Conservation (phyloP, 1,140 invertebrate species). For the Yoshiicerus persimilis region DNA sequence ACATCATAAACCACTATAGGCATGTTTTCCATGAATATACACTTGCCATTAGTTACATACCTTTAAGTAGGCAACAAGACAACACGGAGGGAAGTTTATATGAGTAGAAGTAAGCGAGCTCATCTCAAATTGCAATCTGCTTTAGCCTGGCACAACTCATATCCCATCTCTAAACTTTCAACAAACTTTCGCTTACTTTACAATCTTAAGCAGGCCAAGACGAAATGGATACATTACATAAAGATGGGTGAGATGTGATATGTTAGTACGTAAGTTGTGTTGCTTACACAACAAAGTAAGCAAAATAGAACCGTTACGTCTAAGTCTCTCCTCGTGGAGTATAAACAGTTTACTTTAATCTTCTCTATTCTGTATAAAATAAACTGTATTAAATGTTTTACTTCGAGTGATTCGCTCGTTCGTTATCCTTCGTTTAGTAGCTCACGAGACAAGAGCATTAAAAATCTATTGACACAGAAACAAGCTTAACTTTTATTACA, state of each 20-base stretch:
- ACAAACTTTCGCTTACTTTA: background rate
- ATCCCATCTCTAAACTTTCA: constrained; percentile 7
- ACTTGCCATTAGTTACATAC: background rate
- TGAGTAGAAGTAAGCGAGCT: background rate
- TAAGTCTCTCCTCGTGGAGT: background rate
- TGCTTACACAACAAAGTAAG: background rate
- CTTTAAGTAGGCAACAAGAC: background rate
- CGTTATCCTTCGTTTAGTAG: background rate
- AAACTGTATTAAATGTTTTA: constrained; percentile 11
- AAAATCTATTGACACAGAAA: background rate
- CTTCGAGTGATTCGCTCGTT: background rate
- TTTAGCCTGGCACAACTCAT: background rate
- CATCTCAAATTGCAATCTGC: constrained; percentile 5
- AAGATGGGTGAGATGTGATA: background rate
- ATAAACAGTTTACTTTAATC: constrained; percentile 7
- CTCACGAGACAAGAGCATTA: background rate
- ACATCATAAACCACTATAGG: too few species aligned
- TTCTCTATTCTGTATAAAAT: background rate
- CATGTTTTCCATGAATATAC: too few species aligned
- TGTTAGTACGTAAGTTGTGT: background rate
- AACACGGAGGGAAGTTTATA: background rate
- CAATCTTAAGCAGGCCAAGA: background rate
- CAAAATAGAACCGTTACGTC: background rate
- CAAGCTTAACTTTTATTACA: background rate
- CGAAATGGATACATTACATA: background rate